Percentiles rank a stretch among this genome's conserved stretches.
phyloP scores from a whole-genome alignment of 1,140 invertebrate genomes.

The Episyrphus balteatus region DNA sequence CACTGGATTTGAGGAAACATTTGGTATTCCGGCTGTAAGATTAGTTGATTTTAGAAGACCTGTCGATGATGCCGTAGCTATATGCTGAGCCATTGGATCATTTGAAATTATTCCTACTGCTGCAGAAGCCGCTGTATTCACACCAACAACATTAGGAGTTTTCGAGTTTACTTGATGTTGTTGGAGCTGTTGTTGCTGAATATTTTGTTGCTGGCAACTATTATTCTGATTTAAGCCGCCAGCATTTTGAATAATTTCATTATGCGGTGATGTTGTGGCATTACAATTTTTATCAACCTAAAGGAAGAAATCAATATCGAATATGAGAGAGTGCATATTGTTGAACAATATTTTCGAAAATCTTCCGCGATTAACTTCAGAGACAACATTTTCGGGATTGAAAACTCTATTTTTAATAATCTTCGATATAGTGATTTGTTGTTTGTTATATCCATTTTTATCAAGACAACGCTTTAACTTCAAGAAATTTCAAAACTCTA shows the following conservation, averaged over 20 bases:
- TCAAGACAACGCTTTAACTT: too few species aligned
- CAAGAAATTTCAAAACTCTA: too few species aligned
- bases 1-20: too few species aligned
- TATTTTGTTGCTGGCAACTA: neutral
- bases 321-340: too few species aligned
- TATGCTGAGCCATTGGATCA: too few species aligned
- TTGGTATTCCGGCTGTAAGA: too few species aligned
- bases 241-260: slow-evolving; percentile 13
- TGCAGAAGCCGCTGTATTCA: neutral
- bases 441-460: too few species aligned
- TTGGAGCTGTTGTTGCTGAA: slow-evolving; percentile 1
- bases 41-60: too few species aligned
- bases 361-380: slow-evolving; percentile 1
- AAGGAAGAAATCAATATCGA: slow-evolving; percentile 3
- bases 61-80: too few species aligned
- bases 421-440: too few species aligned
- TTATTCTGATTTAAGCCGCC: slow-evolving; percentile 20
- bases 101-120: neutral
- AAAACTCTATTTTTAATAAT: too few species aligned
- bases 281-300: slow-evolving; percentile 61
- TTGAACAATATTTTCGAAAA: neutral
- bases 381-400: too few species aligned
- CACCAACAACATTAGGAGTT: neutral
- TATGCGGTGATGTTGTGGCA: slow-evolving; percentile 41
- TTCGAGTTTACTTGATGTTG: neutral